These are phyloP conservation scores for Pheosia gnoma DNA, from an alignment of 2,888 invertebrate genomes.

Conservation along the genomic window DNA sequence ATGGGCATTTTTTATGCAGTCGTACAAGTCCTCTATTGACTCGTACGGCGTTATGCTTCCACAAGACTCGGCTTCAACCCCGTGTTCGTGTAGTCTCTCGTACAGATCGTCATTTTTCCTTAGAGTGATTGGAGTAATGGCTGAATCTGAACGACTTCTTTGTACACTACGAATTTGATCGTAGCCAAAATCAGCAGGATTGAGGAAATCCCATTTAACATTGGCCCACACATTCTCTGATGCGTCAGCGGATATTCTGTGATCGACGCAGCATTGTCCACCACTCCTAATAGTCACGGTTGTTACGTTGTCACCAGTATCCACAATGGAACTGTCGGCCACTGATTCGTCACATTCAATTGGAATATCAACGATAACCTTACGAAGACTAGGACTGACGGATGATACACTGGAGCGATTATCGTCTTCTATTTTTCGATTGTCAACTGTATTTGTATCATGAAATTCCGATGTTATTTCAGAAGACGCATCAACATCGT, in stretches of 20 bases:
- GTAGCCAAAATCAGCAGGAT: constrained; percentile 76
- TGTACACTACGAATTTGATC: constrained; percentile 75
- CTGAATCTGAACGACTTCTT: constrained; percentile 77
- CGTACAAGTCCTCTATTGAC: constrained; percentile 79
- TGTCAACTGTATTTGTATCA: constrained; percentile 53
- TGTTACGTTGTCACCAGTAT: constrained; percentile 69
- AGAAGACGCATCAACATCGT: constrained; percentile 74
- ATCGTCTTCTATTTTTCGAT: constrained; percentile 67
- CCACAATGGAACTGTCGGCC: constrained; percentile 64
- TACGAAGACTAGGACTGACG: constrained; percentile 60
- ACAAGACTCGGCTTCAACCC: constrained; percentile 71
- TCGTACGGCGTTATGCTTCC: constrained; percentile 80
- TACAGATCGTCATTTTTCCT: constrained; percentile 75
- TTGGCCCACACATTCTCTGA: constrained; percentile 80
- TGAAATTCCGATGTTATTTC: constrained; percentile 66
- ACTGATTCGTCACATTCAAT: constrained; percentile 69
- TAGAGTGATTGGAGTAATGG: constrained; percentile 67
- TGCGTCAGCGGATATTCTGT: constrained; percentile 76
- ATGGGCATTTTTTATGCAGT: constrained; percentile 78
- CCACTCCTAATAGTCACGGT: constrained; percentile 70
- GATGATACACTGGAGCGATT: constrained; percentile 63
- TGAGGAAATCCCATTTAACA: constrained; percentile 77
- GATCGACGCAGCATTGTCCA: constrained; percentile 75
- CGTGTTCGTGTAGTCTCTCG: constrained; percentile 66
- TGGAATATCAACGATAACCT: constrained; percentile 73